A percentile compares a stretch with the other conserved stretches of the same genome.
Conservation (phyloP, 2,113 vertebrate species). For the Helogale parvula region DNA sequence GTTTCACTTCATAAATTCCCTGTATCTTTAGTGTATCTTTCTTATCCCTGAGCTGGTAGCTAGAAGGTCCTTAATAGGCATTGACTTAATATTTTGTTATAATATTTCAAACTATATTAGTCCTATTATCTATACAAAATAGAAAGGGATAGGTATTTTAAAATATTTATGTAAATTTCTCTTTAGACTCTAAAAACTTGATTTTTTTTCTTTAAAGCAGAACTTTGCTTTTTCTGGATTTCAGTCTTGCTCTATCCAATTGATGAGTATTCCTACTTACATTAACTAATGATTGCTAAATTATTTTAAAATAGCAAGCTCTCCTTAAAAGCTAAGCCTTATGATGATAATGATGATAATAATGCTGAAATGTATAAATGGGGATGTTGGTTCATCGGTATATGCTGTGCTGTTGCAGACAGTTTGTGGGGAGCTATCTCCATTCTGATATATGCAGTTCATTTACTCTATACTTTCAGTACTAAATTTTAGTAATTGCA, state of each 20-base stretch:
- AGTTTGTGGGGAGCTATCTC: constrained; percentile 14
- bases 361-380: background rate
- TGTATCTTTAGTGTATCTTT: background rate
- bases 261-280: constrained; percentile 11
- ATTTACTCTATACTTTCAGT: constrained; percentile 61
- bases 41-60: background rate
- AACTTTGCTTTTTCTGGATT: background rate
- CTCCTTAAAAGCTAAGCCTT: background rate
- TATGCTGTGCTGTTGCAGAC: background rate
- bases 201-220: background rate
- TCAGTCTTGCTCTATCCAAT: background rate
- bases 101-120: background rate
- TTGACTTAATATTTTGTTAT: background rate
- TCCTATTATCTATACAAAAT: background rate
- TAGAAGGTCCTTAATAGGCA: background rate
- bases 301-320: constrained; percentile 42
- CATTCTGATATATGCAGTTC: constrained; percentile 68
- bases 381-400: background rate
- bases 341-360: background rate
- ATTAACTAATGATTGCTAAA: constrained; percentile 53
- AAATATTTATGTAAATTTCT: constrained; percentile 7
- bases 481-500: constrained; percentile 78
- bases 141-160: background rate
- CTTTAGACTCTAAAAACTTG: background rate
- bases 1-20: background rate